Conservation (phyloP, 1,140 invertebrate species). For the Elymnias hypermnestra region DNA sequence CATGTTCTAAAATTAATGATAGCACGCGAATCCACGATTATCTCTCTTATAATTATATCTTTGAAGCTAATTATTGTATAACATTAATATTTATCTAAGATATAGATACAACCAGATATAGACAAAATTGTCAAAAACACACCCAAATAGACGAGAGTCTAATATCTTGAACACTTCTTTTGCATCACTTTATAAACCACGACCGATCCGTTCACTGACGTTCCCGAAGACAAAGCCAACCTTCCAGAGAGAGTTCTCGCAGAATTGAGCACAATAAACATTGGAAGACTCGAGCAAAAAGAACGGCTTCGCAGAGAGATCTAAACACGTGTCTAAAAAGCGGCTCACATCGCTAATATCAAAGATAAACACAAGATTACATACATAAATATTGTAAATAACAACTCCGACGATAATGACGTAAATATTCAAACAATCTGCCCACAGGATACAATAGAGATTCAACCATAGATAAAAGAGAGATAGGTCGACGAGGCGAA, state of each 20-base stretch:
- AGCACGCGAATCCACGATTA: conserved; percentile 36
- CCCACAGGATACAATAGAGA: too few relatives aligned
- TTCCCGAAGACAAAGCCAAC: conserved; percentile 7
- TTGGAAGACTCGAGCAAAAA: conserved; percentile 41
- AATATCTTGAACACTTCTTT: conserved; percentile 53
- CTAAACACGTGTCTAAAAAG: conserved; percentile 20
- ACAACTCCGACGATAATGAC: neutral
- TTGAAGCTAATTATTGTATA: conserved; percentile 43
- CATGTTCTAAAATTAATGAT: conserved; percentile 29
- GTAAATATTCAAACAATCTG: too few relatives aligned
- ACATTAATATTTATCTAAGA: conserved; percentile 43
- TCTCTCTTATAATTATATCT: conserved; percentile 28
- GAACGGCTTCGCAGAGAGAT: conserved; percentile 30
- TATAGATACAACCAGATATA: conserved; percentile 40
- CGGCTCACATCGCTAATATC: conserved; percentile 15
- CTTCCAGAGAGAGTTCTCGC: neutral
- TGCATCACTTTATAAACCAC: conserved; percentile 32
- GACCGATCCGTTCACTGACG: conserved; percentile 3
- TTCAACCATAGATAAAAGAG: too few relatives aligned
- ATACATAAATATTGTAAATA: neutral
- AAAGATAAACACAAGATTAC: conserved; percentile 1
- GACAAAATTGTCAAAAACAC: conserved; percentile 58
- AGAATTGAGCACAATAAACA: conserved; percentile 31
- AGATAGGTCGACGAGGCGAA: too few relatives aligned
- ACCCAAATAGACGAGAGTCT: conserved; percentile 40